Conservation (phyloP, 2,797 vertebrate genomes). For the Argyrosomus regius region DNA sequence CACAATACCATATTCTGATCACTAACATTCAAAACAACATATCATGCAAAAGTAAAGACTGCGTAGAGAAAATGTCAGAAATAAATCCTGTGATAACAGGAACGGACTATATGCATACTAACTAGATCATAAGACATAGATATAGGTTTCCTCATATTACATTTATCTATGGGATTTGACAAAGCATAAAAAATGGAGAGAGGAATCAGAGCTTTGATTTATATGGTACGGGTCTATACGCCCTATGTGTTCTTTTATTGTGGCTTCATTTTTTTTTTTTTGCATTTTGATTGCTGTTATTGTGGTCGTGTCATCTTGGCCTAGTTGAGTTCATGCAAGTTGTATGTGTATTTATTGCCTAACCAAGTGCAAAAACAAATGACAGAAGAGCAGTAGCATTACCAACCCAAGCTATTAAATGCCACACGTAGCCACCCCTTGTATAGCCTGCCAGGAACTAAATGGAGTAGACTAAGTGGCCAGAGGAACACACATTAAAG, state of each 20-base stretch:
- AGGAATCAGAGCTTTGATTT: neutral
- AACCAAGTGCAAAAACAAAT: constrained; percentile 1
- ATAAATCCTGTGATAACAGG: constrained; percentile 5
- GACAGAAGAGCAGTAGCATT: neutral
- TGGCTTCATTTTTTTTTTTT: neutral
- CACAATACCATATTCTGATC: constrained; percentile 10
- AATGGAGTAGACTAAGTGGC: constrained; percentile 18
- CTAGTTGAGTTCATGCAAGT: neutral
- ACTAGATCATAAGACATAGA: neutral
- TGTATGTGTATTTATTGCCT: constrained; percentile 5
- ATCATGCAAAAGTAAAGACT: neutral
- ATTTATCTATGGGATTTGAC: neutral
- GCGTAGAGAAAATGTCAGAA: constrained; percentile 17
- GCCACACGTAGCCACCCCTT: neutral
- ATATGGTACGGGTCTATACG: no score
- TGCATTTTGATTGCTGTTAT: constrained; percentile 9
- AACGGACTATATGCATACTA: constrained; percentile 7
- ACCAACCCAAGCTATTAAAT: neutral
- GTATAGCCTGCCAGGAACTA: constrained; percentile 1
- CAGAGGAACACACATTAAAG: constrained; percentile 3
- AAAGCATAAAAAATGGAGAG: neutral
- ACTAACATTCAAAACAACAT: constrained; percentile 2
- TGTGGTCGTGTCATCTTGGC: neutral
- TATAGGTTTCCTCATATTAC: neutral
- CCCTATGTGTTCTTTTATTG: neutral